These are phyloP conservation scores for Crotophaga sulcirostris DNA, from an alignment of 2,113 vertebrate genomes.

Conservation along the genomic window DNA sequence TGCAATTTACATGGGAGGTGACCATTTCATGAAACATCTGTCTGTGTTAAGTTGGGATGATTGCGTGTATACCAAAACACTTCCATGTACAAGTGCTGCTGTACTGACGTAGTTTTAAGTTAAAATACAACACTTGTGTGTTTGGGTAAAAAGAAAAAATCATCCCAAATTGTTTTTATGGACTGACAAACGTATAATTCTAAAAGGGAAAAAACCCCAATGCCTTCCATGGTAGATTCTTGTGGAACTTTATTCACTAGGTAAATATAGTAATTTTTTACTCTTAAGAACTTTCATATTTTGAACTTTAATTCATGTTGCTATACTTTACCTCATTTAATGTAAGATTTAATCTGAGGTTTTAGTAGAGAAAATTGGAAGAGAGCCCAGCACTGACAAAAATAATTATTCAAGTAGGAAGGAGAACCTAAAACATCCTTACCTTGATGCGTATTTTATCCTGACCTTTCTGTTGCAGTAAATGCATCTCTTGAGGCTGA, in stretches of 20 bases:
- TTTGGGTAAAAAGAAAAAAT: neutral
- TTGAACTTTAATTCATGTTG: neutral
- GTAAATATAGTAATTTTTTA: neutral
- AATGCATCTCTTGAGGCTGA: neutral
- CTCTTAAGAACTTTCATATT: neutral
- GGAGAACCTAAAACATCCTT: neutral
- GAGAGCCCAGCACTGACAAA: neutral
- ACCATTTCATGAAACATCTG: neutral
- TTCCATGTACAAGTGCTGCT: neutral
- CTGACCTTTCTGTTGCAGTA: neutral
- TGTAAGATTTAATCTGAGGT: neutral
- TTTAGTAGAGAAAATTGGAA: neutral
- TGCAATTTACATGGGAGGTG: neutral
- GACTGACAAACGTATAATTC: neutral
- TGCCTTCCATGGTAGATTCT: neutral
- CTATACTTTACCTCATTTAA: neutral
- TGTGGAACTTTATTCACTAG: neutral
- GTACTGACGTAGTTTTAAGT: neutral
- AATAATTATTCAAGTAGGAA: neutral
- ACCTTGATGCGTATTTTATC: neutral
- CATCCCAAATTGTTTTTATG: neutral
- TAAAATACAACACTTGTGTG: neutral
- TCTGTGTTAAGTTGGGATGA: neutral
- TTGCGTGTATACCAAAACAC: neutral
- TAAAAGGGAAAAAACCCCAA: neutral